These are phyloP conservation scores for Hemicordylus capensis DNA, from an alignment of 2,113 vertebrate genomes.

Conservation along the genomic window DNA sequence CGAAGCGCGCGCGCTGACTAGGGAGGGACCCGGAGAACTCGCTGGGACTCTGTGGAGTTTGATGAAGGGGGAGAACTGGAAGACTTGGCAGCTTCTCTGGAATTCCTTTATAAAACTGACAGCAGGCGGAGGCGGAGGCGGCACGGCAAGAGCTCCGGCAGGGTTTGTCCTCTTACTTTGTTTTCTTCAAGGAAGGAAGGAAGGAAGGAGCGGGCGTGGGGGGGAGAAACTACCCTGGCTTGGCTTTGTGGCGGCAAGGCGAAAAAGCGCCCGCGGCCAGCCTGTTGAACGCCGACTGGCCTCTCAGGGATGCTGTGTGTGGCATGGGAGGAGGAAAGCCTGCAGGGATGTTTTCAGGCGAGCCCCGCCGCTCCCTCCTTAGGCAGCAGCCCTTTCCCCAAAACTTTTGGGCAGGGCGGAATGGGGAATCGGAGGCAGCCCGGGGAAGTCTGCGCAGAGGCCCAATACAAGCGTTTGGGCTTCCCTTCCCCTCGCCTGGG, in stretches of 20 bases:
- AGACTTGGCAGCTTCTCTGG: not conserved
- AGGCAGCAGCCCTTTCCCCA: not conserved
- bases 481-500: not conserved
- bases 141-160: not conserved
- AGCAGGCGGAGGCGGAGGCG: not conserved
- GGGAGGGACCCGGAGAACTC: not conserved
- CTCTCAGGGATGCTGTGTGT: not conserved
- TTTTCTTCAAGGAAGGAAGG: not conserved
- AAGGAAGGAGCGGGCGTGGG: not conserved
- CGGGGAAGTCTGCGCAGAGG: not conserved
- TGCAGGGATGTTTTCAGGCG: not conserved
- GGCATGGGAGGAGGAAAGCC: not conserved
- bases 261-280: not conserved
- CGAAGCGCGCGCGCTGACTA: not conserved
- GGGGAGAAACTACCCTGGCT: not conserved
- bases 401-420: not conserved
- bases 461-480: too few species aligned
- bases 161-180: not conserved
- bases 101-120: not conserved
- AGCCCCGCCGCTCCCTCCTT: too few species aligned
- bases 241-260: not conserved
- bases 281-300: not conserved
- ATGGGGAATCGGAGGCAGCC: not conserved
- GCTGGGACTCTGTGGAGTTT: not conserved
- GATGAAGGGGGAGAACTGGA: not conserved